Evolutionary conservation across 2,113 vertebrate species (phyloP).

Genomic region (Stomatorhinus ivindoensis): DNA sequence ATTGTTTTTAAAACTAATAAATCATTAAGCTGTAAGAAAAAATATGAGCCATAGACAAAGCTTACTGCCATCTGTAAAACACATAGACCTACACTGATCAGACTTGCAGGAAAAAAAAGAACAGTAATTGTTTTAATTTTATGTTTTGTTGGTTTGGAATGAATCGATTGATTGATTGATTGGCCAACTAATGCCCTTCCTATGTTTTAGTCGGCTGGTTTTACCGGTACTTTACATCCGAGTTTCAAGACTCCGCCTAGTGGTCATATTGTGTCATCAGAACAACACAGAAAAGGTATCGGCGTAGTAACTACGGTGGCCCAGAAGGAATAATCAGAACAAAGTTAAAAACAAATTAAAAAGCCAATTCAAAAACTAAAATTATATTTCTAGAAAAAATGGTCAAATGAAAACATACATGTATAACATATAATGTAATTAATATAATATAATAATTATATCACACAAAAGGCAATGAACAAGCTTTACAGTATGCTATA

Average conservation of each 20-base stretch:
- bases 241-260: constrained; percentile 5
- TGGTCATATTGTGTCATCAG: not conserved
- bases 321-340: not conserved
- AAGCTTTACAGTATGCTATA: not conserved
- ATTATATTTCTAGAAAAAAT: not conserved
- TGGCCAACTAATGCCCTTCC: not conserved
- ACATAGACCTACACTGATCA: not conserved
- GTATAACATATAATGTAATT: not conserved
- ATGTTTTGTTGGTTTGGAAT: not conserved
- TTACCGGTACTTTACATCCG: not conserved
- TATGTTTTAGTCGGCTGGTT: not conserved
- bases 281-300: not conserved
- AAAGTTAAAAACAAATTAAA: not conserved
- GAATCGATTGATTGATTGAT: not conserved
- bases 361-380: not conserved
- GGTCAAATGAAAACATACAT: not conserved
- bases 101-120: not conserved
- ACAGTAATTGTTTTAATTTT: not conserved
- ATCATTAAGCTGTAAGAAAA: not conserved
- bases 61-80: not conserved
- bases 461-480: not conserved
- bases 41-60: not conserved
- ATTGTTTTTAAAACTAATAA: not conserved
- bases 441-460: not conserved
- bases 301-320: not conserved